Evolutionary conservation across 1,140 invertebrate genomes (phyloP).

Genomic region (Sipha flava): DNA sequence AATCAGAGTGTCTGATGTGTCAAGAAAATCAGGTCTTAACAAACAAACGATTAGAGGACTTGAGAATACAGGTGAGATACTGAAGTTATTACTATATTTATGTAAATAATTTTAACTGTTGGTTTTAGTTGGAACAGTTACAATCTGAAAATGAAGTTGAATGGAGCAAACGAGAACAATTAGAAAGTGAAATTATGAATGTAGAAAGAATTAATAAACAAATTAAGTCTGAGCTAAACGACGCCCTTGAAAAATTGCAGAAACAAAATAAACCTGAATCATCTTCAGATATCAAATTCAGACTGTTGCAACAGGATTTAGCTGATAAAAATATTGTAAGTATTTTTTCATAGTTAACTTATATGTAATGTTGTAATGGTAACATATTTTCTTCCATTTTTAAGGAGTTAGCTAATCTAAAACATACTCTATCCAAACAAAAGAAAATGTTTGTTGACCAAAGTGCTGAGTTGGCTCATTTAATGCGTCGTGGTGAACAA

Average conservation of each 20-base stretch:
- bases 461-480: slow-evolving; percentile 69
- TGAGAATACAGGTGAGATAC: slow-evolving; percentile 53
- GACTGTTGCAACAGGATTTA: slow-evolving; percentile 63
- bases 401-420: slow-evolving; percentile 64
- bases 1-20: neutral
- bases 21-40: neutral
- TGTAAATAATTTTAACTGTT: neutral
- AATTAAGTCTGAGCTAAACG: slow-evolving; percentile 68
- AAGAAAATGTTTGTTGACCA: slow-evolving; percentile 72
- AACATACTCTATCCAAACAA: slow-evolving; percentile 63
- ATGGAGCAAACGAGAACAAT: slow-evolving; percentile 80
- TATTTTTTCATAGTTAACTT: no score
- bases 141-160: slow-evolving; percentile 88
- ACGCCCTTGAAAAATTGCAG: slow-evolving; percentile 67
- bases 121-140: slow-evolving; percentile 60
- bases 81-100: neutral
- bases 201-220: slow-evolving; percentile 86
- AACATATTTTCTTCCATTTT: neutral
- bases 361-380: neutral
- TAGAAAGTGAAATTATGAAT: slow-evolving; percentile 80
- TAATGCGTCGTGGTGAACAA: slow-evolving; percentile 65
- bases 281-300: slow-evolving; percentile 58
- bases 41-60: slow-evolving; percentile 54
- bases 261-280: slow-evolving; percentile 53
- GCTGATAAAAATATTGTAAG: slow-evolving; percentile 62